Conservation (phyloP, 2,888 invertebrate species). For the Scaptomyza polygonia region DNA sequence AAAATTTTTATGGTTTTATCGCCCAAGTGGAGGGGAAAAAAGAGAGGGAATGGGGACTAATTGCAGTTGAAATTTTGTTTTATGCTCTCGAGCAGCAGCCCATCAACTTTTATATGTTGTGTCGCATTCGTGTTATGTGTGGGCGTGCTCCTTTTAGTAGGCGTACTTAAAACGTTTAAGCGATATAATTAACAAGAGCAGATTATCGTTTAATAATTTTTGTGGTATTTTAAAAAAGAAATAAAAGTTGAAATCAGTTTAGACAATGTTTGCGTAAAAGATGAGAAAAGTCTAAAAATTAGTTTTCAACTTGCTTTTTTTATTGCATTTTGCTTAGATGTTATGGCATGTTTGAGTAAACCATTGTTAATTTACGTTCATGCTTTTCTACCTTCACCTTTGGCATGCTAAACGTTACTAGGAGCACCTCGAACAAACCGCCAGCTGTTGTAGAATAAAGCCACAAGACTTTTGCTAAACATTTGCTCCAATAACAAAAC, state of each 20-base stretch:
- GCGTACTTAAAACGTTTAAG: slow-evolving; percentile 42
- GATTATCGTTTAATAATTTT: no score
- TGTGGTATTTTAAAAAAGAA: no score
- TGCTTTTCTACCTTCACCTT: neutral
- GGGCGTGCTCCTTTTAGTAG: slow-evolving; percentile 15
- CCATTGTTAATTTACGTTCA: slow-evolving; percentile 10
- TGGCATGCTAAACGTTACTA: slow-evolving; percentile 3
- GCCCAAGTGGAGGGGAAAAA: slow-evolving; percentile 12
- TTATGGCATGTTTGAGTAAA: neutral
- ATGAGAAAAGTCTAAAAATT: neutral
- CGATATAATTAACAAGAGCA: slow-evolving; percentile 58
- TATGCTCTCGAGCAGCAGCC: slow-evolving; percentile 61
- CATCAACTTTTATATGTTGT: slow-evolving; percentile 67
- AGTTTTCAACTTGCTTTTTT: neutral
- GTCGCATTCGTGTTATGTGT: slow-evolving; percentile 23
- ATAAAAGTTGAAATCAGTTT: neutral
- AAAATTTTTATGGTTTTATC: slow-evolving; percentile 70
- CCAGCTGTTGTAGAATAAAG: slow-evolving; percentile 52
- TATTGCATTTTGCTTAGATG: neutral
- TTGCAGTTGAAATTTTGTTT: slow-evolving; percentile 77
- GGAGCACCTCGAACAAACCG: slow-evolving; percentile 32
- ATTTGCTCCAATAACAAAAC: slow-evolving; percentile 57
- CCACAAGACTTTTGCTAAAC: slow-evolving; percentile 57
- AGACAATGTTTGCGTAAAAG: neutral
- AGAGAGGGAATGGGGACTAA: slow-evolving; percentile 51